Evolutionary conservation across 2,888 invertebrate genomes (phyloP), one percentile per base, ranked within the genome.

Genomic region (Leucophenga maculata): DNA sequence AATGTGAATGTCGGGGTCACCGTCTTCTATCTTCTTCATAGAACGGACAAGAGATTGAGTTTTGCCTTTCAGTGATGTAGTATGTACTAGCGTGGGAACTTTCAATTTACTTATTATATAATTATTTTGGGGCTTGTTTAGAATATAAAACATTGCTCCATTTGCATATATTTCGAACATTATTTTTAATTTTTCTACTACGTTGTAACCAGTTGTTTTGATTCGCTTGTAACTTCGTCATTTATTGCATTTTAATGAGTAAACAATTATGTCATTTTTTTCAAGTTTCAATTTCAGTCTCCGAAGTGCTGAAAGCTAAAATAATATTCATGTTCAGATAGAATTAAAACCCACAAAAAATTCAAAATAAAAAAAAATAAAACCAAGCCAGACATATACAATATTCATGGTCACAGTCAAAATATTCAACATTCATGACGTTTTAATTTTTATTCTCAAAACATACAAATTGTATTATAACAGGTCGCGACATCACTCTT

Each of bases 221-320:
- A 16, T 50, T 50, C 39, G 39, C 6, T 11, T 50, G 6, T n/a
- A 50, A 50, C 6, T 50, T 50, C 16, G 8, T 8, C 50, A 8
- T 16, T 32, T 32, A 32, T 48, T 64, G 46, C 20, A 46, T 22
- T 64, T 20, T 22, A n/a, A 22, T 48, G 14, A 22, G 62, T 26
- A 20, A 18, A 64, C 14, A 64, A 48, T 64, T 46, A 46, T 64
- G 62, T 64, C 62, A 64, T 64, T 46, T 39, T 48, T 22, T 32
- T 32, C n/a, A 26, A n/a, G 57, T 32, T n/a, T 46, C 6, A 3
- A 11, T 48, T 64, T 46, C 13, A 39, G 3, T 11, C 39, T 39
- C 26, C n/a, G n/a, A 26, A 26, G 44, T 48, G 2, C n/a, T 16
- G 13, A 59, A 31, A 46, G 18, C 8, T n/a, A 64, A 64, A 64